Base-by-base conservation (phyloP, 2,888 invertebrate genomes). In the Drosophila recens region DNA sequence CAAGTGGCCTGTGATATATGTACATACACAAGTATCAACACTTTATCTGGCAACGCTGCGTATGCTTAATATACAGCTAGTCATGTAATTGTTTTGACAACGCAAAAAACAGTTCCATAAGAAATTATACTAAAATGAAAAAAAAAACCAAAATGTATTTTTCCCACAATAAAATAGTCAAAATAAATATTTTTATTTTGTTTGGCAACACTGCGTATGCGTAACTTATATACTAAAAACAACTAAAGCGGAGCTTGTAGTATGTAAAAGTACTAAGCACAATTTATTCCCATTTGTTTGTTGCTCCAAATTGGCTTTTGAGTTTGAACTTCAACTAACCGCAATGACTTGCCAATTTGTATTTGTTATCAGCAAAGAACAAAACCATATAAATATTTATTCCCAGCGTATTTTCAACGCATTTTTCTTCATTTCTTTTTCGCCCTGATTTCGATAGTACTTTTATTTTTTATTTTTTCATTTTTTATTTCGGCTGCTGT, bases 321-420 rank as follows among this genome's bases (percentile, higher is more conserved):
- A 11, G 53, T 71, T 40, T 34, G 30, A 17, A 23, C 52, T 54
- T 64, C 34, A 30, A 42, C 58, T 62, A 61, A 69, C 30, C 64
- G 17, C 69, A 67, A 70, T 88, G 86, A 88, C 74, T 63, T 23
- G 34, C 42, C 88, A 65, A 13, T 69, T 71, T 56, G 51, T 43
- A 30, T 20, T 51, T 51, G 51, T 82, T 79, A 82, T 85, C 86
- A 73, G 63, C 56, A 51, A 69, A 54, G 10, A 40, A 51, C 38
- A n/a, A 34, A n/a, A 34, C 10, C 42, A 30, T 58, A 56, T 51
- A 70, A 80, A 59, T 65, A 56, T 68, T 74, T 68, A 66, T 38
- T 38, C 42, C 11, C 8, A 15, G 54, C 38, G 11, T 51, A 33
- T 63, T 48, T 49, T 65, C 34, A 17, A 30, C 40, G 40, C 33